phyloP scores from a whole-genome alignment of 2,113 vertebrate species.

The Ciconia stormi region DNA sequence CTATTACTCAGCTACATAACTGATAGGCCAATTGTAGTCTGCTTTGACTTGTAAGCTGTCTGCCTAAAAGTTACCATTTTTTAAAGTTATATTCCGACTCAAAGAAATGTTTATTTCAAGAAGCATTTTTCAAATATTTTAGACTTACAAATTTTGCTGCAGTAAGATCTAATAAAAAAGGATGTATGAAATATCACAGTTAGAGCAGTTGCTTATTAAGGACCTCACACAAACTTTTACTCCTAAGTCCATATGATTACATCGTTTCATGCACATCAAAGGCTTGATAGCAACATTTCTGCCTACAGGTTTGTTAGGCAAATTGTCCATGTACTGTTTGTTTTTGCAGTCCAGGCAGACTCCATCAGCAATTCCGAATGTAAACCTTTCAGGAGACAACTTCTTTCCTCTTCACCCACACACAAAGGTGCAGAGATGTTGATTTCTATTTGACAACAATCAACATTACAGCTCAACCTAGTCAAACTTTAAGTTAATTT shows the following conservation, averaged over 20 bases:
- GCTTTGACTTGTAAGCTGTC: neutral
- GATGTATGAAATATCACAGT: neutral
- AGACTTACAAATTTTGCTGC: neutral
- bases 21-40: neutral
- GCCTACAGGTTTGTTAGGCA: neutral
- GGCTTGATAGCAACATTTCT: neutral
- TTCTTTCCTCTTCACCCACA: neutral
- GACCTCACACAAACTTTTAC: neutral
- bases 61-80: neutral
- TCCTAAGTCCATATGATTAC: neutral
- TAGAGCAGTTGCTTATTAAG: neutral
- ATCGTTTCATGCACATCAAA: neutral
- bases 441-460: neutral
- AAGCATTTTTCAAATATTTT: neutral
- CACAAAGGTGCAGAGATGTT: neutral
- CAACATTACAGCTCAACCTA: neutral
- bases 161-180: neutral
- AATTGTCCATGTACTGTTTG: neutral
- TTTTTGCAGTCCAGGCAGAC: neutral
- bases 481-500: neutral
- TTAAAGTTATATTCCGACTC: neutral
- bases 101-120: neutral
- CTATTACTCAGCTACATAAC: neutral
- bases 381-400: neutral
- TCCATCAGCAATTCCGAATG: neutral